A percentile compares a stretch with the other conserved stretches of the same genome.
phyloP scores from a whole-genome alignment of 2,113 vertebrate genomes.

The Silurus asotus region DNA sequence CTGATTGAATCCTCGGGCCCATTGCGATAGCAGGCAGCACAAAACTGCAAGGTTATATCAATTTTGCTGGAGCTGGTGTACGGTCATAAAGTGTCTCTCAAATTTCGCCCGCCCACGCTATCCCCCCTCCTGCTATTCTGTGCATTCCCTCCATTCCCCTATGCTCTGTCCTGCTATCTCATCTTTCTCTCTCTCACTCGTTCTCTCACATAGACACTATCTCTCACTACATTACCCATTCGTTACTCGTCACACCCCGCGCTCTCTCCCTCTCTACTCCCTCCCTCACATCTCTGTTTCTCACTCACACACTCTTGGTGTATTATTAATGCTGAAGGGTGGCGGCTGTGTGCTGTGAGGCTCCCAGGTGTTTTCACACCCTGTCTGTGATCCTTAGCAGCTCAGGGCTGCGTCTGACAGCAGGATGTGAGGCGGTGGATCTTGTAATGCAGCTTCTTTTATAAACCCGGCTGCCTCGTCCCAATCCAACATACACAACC shows the following conservation, averaged over 20 bases:
- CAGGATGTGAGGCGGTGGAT: background rate
- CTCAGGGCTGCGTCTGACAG: conserved; percentile 18
- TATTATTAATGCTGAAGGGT: conserved; percentile 42
- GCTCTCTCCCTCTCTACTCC: background rate
- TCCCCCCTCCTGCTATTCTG: background rate
- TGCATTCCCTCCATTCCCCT: background rate
- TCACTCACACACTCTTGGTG: background rate
- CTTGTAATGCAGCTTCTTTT: conserved; percentile 21
- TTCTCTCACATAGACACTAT: background rate
- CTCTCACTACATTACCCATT: conserved; percentile 5
- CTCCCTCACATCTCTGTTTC: background rate
- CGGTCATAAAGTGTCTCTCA: conserved; percentile 34
- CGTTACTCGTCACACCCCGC: background rate
- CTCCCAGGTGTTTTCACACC: conserved; percentile 58
- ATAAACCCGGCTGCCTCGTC: background rate
- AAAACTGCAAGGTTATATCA: conserved; percentile 42
- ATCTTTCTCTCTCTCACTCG: background rate
- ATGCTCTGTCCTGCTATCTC: conserved; percentile 16
- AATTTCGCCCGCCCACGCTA: background rate
- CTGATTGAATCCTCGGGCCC: conserved; percentile 26
- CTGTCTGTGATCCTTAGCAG: conserved; percentile 36
- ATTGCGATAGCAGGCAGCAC: conserved; percentile 34
- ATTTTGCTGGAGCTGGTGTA: conserved; percentile 33
- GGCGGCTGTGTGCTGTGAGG: conserved; percentile 50
- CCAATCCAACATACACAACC: background rate